These are phyloP conservation scores for Orbicella faveolata DNA, from an alignment of 64 coral and sea anemone genomes.

Conservation along the genomic window DNA sequence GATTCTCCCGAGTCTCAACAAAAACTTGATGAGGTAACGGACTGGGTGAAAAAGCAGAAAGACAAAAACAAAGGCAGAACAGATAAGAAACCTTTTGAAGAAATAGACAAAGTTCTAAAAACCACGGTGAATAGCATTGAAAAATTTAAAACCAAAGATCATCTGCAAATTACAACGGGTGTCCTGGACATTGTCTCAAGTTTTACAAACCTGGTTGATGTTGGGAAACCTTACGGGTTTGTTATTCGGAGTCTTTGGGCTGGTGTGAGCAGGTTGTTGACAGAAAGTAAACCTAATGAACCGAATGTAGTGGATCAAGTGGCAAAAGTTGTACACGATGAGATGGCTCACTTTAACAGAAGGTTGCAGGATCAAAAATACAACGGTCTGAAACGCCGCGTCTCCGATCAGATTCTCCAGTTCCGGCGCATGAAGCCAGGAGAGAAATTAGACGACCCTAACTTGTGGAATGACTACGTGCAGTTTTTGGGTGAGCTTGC, in stretches of 20 bases:
- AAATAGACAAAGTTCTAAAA: not conserved
- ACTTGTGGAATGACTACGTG: constrained; percentile 37
- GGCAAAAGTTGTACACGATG: not conserved
- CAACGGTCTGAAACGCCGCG: not conserved
- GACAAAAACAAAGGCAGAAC: not conserved
- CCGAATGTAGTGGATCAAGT: constrained; percentile 1
- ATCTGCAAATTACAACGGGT: not conserved
- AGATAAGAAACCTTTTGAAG: not conserved
- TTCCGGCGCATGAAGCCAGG: not conserved
- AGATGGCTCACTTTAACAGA: constrained; percentile 18
- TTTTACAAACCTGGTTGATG: not conserved
- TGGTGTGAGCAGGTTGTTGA: not conserved
- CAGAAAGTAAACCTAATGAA: not conserved
- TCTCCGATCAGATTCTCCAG: constrained; percentile 18
- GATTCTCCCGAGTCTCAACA: not conserved
- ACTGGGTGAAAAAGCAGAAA: not conserved
- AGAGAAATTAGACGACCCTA: constrained; percentile 19
- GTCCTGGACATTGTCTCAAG: not conserved
- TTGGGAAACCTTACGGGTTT: not conserved
- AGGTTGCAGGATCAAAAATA: constrained; percentile 28
- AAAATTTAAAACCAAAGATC: not conserved
- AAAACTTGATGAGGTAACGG: not conserved
- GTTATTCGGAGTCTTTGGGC: not conserved
- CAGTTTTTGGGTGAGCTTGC: constrained; percentile 37
- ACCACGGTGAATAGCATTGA: not conserved